Base-by-base conservation (phyloP, 2,113 vertebrate genomes). In the Phalacrocorax pelagicus region DNA sequence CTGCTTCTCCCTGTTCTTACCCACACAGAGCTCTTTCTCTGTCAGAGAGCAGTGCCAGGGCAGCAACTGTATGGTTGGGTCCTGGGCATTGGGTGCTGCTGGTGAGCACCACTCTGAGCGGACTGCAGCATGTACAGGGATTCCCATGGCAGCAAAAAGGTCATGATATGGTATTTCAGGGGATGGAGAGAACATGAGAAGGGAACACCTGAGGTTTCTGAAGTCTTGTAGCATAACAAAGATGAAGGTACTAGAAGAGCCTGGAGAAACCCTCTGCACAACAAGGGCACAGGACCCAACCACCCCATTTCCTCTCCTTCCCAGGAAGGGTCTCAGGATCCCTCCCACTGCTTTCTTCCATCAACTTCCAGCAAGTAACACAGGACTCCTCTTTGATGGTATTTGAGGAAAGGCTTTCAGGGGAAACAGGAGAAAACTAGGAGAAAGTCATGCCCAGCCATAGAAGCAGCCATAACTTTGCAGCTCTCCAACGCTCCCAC, bases 81-180 rank as follows among this genome's bases (percentile, higher is more conserved):
- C n/a, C 15, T 6, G 7, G 23, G 42, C 54, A 36, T 7, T 0
- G 3, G 4, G 49, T 21, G 63, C 63, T 51, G 57, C 57, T n/a
- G 57, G 18, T 20, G 57, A 62, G 49, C 34, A 29, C 57, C 32
- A 5, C 38, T 18, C 32, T 1, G 20, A 36, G 36, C 1, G 7
- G 30, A 4, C 47, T 20, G n/a, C 40, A 16, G 46, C 0, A 2
- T 6, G 10, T 6, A 5, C 44, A 38, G 58, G 42, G 19, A 40
- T 12, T 30, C 34, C 24, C 32, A 6, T 34, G n/a, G 81, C 34
- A 11, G 19, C 0, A 2, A 12, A 49, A 34, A 36, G 15, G 24
- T 15, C 2, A 1, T 4, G n/a, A 5, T 1, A 3, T 0, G 4
- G 36, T 15, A 21, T 14, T 42, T 29, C n/a, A 30, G 19, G 36